Conservation (phyloP, 2,797 vertebrate species). For the Oreonectes daqikongensis region DNA sequence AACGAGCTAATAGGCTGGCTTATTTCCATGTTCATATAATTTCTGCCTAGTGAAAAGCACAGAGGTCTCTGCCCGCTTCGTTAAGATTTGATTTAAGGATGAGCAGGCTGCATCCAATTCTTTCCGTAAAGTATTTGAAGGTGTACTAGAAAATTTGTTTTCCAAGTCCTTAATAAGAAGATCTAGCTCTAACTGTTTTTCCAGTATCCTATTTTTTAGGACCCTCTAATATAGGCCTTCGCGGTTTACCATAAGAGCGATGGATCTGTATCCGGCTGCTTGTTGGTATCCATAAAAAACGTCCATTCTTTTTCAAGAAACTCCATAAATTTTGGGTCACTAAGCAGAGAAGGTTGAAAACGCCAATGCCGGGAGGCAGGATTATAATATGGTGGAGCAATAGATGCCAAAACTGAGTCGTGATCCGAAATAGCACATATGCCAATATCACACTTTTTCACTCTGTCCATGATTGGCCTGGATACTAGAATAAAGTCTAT, state of each 20-base stretch:
- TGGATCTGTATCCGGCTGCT: background rate
- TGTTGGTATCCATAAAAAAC: background rate
- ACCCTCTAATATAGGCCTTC: background rate
- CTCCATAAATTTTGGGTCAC: background rate
- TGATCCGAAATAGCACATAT: background rate
- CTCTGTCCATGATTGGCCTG: background rate
- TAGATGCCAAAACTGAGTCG: background rate
- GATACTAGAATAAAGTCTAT: background rate
- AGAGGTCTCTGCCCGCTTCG: background rate
- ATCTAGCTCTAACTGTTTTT: too few species aligned
- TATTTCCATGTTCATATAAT: background rate
- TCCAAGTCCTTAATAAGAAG: background rate
- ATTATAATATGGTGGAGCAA: background rate
- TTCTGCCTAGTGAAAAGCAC: background rate
- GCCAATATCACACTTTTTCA: background rate
- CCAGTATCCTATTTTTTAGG: too few species aligned
- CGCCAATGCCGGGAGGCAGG: background rate
- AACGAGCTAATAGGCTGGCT: background rate
- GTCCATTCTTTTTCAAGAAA: background rate
- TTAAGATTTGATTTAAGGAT: slow-evolving; percentile 11
- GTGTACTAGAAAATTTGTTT: background rate
- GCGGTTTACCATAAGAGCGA: background rate
- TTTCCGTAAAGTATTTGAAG: background rate
- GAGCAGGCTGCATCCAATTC: background rate
- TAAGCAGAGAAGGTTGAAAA: background rate